A percentile compares a stretch with the other conserved stretches of the same genome.
These are phyloP conservation scores for Spinibarbus caldwelli DNA, from an alignment of 2,797 vertebrate species.

Conservation along the genomic window DNA sequence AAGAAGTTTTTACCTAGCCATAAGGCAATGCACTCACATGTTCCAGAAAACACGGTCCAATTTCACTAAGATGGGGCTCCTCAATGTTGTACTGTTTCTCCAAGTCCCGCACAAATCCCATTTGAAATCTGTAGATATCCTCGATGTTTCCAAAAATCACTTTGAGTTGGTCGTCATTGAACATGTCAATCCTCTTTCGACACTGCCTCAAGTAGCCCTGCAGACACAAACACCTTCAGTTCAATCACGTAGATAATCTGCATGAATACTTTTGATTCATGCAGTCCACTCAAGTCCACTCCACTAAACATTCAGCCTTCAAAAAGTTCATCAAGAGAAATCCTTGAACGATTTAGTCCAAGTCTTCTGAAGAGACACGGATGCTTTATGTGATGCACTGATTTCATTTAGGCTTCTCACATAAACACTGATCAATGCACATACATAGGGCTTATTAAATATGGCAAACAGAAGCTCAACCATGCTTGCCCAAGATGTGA, in stretches of 20 bases:
- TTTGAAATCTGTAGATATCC: slow-evolving; percentile 89
- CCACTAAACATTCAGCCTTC: background rate
- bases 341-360: background rate
- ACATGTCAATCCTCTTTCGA: slow-evolving; percentile 89
- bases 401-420: background rate
- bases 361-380: background rate
- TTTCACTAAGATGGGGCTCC: slow-evolving; percentile 88
- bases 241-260: background rate
- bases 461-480: background rate
- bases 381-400: background rate
- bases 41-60: slow-evolving; percentile 88
- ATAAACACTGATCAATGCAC: background rate
- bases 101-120: slow-evolving; percentile 87
- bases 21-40: slow-evolving; percentile 75
- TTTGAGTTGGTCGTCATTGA: slow-evolving; percentile 87
- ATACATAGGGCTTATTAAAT: background rate
- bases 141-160: slow-evolving; percentile 90
- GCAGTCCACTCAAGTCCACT: too few relatives aligned
- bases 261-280: background rate
- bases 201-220: slow-evolving; percentile 90
- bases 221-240: background rate
- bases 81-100: slow-evolving; percentile 91
- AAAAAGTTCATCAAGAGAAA: background rate
- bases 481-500: too few relatives aligned
- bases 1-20: background rate